A percentile compares a stretch with the other conserved stretches of the same genome.
These are phyloP conservation scores for Tetheella fluctuosa DNA, from an alignment of 2,888 invertebrate species.

Conservation along the genomic window DNA sequence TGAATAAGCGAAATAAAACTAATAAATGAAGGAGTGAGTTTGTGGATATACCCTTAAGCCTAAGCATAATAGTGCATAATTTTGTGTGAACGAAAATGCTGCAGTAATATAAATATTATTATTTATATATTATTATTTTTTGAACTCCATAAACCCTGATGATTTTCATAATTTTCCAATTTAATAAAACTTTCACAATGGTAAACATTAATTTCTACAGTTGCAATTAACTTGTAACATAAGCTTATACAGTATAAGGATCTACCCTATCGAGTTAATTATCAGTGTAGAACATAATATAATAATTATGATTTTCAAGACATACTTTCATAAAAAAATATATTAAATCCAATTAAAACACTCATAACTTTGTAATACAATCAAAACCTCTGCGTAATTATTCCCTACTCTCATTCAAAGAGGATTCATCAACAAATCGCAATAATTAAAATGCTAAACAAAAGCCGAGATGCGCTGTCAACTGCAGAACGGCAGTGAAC, in stretches of 20 bases:
- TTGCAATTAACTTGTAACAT: too few species aligned
- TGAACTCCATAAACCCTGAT: too few species aligned
- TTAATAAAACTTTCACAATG: too few species aligned
- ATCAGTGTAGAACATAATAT: background rate
- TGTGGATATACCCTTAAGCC: conserved; percentile 10
- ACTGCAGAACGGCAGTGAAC: conserved; percentile 26
- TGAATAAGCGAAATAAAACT: conserved; percentile 35
- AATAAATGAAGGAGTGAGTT: conserved; percentile 26
- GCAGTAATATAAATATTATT: too few species aligned
- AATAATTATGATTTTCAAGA: background rate
- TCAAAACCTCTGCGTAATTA: background rate
- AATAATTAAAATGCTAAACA: conserved; percentile 45
- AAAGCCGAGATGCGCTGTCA: conserved; percentile 25
- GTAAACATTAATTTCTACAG: too few species aligned
- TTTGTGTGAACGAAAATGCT: background rate
- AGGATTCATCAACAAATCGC: conserved; percentile 12
- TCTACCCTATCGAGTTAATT: too few species aligned
- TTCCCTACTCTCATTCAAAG: conserved; percentile 7
- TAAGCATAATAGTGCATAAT: background rate
- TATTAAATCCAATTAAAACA: background rate
- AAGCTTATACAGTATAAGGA: too few species aligned
- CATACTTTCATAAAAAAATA: background rate
- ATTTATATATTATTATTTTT: too few species aligned
- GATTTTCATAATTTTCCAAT: too few species aligned
- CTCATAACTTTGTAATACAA: background rate